phyloP scores from a whole-genome alignment of 23 tunicate species.

The Ciona savignyi region DNA sequence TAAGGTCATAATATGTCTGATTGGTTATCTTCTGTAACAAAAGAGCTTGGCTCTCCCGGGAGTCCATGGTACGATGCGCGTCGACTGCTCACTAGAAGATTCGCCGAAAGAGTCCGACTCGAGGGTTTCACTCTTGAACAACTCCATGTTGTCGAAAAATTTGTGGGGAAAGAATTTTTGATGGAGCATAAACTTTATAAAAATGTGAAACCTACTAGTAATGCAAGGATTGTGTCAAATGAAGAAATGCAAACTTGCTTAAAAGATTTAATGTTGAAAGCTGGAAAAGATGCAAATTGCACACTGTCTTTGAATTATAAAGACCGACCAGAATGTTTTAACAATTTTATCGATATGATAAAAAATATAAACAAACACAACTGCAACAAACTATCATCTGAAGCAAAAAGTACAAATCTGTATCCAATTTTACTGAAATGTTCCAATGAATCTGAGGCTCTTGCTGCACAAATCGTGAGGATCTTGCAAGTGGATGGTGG shows the following conservation, averaged over 20 bases:
- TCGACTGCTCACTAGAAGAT: constrained; percentile 15
- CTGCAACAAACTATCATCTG: background rate
- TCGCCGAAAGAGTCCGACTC: constrained; percentile 43
- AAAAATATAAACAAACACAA: background rate
- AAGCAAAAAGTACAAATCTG: background rate
- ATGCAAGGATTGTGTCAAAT: constrained; percentile 9
- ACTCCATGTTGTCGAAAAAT: constrained; percentile 26
- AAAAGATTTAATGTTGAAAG: constrained; percentile 47
- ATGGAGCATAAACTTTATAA: constrained; percentile 25
- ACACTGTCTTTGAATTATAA: background rate
- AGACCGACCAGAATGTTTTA: background rate
- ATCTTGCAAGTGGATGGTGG: constrained; percentile 45
- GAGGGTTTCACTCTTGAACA: constrained; percentile 53
- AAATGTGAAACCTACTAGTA: background rate
- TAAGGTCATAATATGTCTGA: too few species aligned
- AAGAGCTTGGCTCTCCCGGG: constrained; percentile 53
- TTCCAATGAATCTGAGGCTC: constrained; percentile 3
- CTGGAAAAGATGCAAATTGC: constrained; percentile 62
- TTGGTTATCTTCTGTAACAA: background rate
- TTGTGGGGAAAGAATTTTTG: constrained; percentile 44
- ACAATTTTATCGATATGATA: background rate
- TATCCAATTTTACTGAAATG: background rate
- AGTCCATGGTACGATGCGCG: constrained; percentile 71
- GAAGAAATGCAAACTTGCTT: constrained; percentile 32
- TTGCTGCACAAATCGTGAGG: constrained; percentile 18